Evolutionary conservation across 64 coral and sea anemone genomes (phyloP).

Genomic region (Pocillopora verrucosa): DNA sequence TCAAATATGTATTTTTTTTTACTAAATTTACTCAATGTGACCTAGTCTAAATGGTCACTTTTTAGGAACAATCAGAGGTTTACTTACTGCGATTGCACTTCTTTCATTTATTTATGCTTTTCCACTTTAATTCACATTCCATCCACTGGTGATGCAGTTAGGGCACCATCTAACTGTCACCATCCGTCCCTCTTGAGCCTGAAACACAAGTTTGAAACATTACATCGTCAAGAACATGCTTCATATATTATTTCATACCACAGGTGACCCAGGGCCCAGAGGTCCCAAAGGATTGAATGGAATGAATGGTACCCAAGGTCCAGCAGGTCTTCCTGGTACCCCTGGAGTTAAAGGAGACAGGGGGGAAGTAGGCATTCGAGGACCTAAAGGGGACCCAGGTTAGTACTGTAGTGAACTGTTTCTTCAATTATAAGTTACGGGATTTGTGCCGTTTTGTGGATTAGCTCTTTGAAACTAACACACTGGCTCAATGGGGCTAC

Average conservation of each 20-base stretch:
- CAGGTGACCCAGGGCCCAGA: neutral
- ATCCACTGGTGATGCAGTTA: neutral
- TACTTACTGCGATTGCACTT: neutral
- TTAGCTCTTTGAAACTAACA: no score
- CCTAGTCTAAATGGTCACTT: neutral
- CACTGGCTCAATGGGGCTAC: no score
- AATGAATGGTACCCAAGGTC: neutral
- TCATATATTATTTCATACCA: neutral
- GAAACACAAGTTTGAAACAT: neutral
- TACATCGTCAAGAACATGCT: neutral
- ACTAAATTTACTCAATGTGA: neutral
- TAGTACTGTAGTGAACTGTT: neutral
- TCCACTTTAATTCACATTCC: no score
- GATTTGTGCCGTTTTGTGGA: no score
- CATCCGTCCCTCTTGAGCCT: neutral
- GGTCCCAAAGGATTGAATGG: slow-evolving; percentile 42
- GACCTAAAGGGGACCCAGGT: slow-evolving; percentile 39
- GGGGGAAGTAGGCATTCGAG: slow-evolving; percentile 13
- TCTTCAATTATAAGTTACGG: no score
- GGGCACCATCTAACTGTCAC: neutral
- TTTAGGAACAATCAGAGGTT: neutral
- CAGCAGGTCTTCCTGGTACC: neutral
- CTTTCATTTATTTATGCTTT: neutral
- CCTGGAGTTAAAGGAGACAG: neutral
- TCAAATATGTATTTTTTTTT: no score